A percentile compares a stretch with the other conserved stretches of the same genome.
Conservation (phyloP, 2,888 invertebrate genomes). For the Agrenia bidenticulata region DNA sequence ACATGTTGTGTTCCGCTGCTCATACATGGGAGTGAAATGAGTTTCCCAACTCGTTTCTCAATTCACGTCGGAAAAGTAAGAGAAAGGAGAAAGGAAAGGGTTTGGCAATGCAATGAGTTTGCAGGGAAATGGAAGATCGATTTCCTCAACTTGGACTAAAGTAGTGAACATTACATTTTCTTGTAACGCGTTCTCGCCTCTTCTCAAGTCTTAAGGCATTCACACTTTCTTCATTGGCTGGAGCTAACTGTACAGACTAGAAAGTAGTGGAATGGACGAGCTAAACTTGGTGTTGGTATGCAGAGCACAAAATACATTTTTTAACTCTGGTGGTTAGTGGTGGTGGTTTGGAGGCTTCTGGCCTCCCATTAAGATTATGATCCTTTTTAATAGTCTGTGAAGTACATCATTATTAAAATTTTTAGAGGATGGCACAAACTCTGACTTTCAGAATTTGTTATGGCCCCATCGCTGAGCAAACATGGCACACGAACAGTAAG, state of each 20-base stretch:
- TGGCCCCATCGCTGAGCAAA: too few relatives aligned
- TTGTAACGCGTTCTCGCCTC: neutral
- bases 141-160: neutral
- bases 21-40: neutral
- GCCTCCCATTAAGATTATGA: neutral
- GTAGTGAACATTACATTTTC: too few relatives aligned
- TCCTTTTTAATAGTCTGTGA: neutral
- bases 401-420: constrained; percentile 8
- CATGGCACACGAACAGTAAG: too few relatives aligned
- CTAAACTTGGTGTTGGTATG: neutral
- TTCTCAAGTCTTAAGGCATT: neutral
- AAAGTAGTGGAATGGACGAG: neutral
- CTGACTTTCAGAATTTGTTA: neutral
- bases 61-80: neutral
- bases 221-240: neutral
- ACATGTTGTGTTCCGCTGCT: too few relatives aligned
- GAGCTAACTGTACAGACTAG: neutral
- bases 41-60: neutral
- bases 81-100: constrained; percentile 14
- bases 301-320: constrained; percentile 9
- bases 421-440: neutral
- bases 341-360: too few relatives aligned
- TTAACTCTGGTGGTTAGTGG: neutral
- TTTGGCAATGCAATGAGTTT: constrained; percentile 1
- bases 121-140: constrained; percentile 15